A percentile compares a stretch with the other conserved stretches of the same genome.
Conservation (phyloP, 1,140 invertebrate species). For the Caerostris extrusa region DNA sequence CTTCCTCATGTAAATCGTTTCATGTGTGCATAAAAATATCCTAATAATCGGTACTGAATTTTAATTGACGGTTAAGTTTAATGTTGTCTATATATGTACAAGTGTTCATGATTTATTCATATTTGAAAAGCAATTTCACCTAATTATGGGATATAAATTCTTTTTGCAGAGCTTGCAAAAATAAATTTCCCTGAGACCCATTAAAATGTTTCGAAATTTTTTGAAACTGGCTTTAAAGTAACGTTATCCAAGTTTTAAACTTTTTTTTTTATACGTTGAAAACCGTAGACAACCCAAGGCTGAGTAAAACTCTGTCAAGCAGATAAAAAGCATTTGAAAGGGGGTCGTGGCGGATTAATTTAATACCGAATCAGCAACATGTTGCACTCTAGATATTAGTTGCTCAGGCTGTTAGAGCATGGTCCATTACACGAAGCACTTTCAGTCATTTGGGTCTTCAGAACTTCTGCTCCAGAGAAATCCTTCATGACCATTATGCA, state of each 20-base stretch:
- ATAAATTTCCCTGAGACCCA: conserved; percentile 10
- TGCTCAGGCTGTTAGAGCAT: conserved; percentile 33
- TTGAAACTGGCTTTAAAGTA: conserved; percentile 27
- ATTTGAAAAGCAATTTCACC: neutral
- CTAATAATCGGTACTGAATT: neutral
- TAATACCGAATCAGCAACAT: conserved; percentile 49
- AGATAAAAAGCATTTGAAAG: conserved; percentile 31
- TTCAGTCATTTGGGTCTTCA: neutral
- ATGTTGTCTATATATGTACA: neutral
- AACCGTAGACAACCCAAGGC: neutral
- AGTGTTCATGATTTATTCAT: neutral
- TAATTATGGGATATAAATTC: neutral
- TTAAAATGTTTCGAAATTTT: conserved; percentile 25
- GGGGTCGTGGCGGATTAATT: conserved; percentile 20
- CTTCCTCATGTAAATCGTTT: too few species aligned
- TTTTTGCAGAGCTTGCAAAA: neutral
- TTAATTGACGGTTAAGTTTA: neutral
- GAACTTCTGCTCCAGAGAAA: neutral
- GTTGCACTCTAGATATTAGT: conserved; percentile 36
- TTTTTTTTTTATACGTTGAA: neutral
- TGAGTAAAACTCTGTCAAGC: conserved; percentile 36
- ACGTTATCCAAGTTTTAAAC: neutral
- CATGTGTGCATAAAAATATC: neutral
- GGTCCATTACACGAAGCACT: conserved; percentile 8
- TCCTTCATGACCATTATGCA: conserved; percentile 1